Conservation (phyloP, 2,888 invertebrate species). For the Hedya salicella region DNA sequence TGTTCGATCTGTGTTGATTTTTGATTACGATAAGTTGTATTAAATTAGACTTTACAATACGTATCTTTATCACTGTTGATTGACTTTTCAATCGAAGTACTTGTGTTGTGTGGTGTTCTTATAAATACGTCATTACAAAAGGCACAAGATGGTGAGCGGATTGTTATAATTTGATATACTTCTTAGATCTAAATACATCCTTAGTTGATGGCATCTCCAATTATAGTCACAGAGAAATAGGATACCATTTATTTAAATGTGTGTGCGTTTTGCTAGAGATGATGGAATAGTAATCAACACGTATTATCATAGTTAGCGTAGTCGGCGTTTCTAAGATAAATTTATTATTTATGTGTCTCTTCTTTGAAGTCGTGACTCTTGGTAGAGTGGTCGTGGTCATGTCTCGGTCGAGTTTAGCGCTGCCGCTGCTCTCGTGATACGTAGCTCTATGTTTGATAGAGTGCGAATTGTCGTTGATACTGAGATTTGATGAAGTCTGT, state of each 20-base stretch:
- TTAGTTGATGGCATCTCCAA: background rate
- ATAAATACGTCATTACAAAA: background rate
- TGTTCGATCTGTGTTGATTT: constrained; percentile 39
- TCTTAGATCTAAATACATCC: background rate
- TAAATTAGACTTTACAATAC: constrained; percentile 27
- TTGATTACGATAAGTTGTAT: constrained; percentile 39
- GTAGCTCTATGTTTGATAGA: no score
- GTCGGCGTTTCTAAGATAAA: no score
- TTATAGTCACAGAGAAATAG: background rate
- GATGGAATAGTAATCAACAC: no score
- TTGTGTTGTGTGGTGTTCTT: constrained; percentile 34
- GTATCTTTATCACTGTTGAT: constrained; percentile 36
- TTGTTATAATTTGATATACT: background rate
- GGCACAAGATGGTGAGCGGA: constrained; percentile 34
- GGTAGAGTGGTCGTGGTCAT: no score
- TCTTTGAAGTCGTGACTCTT: no score
- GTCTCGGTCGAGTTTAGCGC: no score
- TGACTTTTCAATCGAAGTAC: constrained; percentile 30
- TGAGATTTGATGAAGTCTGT: no score
- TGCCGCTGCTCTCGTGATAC: no score
- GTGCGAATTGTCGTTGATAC: no score
- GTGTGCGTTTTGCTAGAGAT: no score
- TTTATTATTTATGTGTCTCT: no score
- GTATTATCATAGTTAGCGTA: no score
- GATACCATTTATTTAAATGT: background rate